Percentiles rank a stretch among this genome's conserved stretches.
Evolutionary conservation across 1,140 invertebrate species (phyloP).

Genomic region (Eufriesea mexicana): DNA sequence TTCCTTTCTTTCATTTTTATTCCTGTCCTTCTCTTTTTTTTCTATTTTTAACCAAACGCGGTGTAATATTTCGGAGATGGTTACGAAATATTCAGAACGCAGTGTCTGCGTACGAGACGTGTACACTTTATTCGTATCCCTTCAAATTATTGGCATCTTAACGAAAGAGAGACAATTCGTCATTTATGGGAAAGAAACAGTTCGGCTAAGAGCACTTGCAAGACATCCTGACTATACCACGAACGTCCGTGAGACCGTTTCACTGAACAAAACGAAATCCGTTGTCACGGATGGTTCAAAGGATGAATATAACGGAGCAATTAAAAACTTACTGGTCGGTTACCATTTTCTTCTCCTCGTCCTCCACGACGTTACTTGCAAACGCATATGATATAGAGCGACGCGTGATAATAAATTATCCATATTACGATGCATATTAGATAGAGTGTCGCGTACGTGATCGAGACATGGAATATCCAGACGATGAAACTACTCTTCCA

Average conservation of each 20-base stretch:
- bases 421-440: constrained; percentile 69
- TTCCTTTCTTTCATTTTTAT: background rate
- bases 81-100: constrained; percentile 2
- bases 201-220: background rate
- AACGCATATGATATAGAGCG: constrained; percentile 72
- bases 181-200: too few relatives aligned
- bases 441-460: constrained; percentile 67
- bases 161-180: background rate
- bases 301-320: background rate
- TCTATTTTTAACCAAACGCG: background rate
- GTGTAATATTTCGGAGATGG: background rate
- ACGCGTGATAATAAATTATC: constrained; percentile 75
- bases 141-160: background rate
- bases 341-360: constrained; percentile 12
- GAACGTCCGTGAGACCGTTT: background rate
- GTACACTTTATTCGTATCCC: constrained; percentile 19
- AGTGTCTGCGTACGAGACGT: background rate
- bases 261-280: constrained; percentile 24
- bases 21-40: background rate
- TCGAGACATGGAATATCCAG: constrained; percentile 67
- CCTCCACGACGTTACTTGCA: constrained; percentile 48
- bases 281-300: background rate
- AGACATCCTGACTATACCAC: background rate
- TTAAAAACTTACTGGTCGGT: background rate
- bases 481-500: constrained; percentile 56